Conservation (phyloP, 2,888 invertebrate species). For the Shargacucullia verbasci region DNA sequence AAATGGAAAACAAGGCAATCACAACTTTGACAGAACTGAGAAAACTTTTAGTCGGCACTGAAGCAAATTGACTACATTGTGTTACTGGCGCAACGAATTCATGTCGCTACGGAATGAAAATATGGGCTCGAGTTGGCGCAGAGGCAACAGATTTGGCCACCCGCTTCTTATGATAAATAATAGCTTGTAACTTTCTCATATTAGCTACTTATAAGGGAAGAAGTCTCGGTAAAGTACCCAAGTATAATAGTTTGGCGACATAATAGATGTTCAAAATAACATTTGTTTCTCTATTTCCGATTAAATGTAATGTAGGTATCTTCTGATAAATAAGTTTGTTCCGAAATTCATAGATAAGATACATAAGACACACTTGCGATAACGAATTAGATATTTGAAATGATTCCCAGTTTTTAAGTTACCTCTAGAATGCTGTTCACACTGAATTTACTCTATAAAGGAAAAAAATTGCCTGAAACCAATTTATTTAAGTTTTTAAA, state of each 20-base stretch:
- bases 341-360: too few species aligned
- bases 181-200: slow-evolving; percentile 51
- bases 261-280: slow-evolving; percentile 36
- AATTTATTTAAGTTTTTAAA: slow-evolving; percentile 17
- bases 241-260: slow-evolving; percentile 48
- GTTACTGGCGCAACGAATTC: slow-evolving; percentile 63
- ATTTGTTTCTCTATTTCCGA: slow-evolving; percentile 40
- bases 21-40: slow-evolving; percentile 75
- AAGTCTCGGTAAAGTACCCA: slow-evolving; percentile 41
- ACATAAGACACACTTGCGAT: too few species aligned
- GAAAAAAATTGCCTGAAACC: slow-evolving; percentile 3
- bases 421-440: slow-evolving; percentile 2
- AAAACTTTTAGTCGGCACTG: slow-evolving; percentile 72
- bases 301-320: too few species aligned
- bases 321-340: too few species aligned
- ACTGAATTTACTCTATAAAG: slow-evolving; percentile 19
- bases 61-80: slow-evolving; percentile 82
- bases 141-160: slow-evolving; percentile 61
- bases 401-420: too few species aligned
- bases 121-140: slow-evolving; percentile 57
- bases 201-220: slow-evolving; percentile 48
- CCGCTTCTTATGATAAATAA: slow-evolving; percentile 59
- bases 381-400: too few species aligned
- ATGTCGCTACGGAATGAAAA: slow-evolving; percentile 60
- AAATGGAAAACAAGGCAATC: slow-evolving; percentile 83